phyloP scores from a whole-genome alignment of 1,140 invertebrate genomes.

The Apocrypta bakeri region DNA sequence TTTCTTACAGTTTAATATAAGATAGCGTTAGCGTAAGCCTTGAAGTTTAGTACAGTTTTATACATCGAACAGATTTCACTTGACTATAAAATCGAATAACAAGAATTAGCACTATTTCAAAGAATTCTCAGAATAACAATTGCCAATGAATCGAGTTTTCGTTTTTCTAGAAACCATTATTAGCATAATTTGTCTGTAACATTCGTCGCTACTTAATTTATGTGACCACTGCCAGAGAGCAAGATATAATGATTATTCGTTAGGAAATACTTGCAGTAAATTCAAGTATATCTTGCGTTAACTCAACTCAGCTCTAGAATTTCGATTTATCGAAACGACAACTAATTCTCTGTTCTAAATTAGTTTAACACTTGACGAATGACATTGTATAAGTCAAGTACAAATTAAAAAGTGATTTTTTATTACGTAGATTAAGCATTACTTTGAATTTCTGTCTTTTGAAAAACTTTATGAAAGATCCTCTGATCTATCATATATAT shows the following conservation, averaged over 20 bases:
- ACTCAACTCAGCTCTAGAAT: not conserved
- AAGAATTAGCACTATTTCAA: slow-evolving; percentile 13
- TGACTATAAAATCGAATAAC: slow-evolving; percentile 10
- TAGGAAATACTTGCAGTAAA: slow-evolving; percentile 1
- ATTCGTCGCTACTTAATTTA: slow-evolving; percentile 47
- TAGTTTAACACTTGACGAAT: not conserved
- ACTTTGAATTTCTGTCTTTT: not conserved
- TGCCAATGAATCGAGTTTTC: slow-evolving; percentile 14
- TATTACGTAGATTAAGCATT: not conserved
- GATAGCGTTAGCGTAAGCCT: slow-evolving; percentile 8
- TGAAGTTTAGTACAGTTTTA: slow-evolving; percentile 35
- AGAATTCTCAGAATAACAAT: slow-evolving; percentile 15
- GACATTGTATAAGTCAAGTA: not conserved
- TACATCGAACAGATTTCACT: slow-evolving; percentile 25
- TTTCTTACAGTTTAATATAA: slow-evolving; percentile 4
- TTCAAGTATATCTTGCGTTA: not conserved
- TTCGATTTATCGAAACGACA: not conserved
- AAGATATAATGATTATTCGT: slow-evolving; percentile 55
- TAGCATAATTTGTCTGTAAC: slow-evolving; percentile 61
- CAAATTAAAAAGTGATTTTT: not conserved
- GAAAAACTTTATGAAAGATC: not conserved
- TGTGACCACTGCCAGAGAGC: slow-evolving; percentile 63
- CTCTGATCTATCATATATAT: not conserved
- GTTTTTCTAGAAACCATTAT: slow-evolving; percentile 55
- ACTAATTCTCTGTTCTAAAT: not conserved